Percentiles rank a stretch among this genome's conserved stretches.
phyloP scores from a whole-genome alignment of 2,888 invertebrate genomes.

The Pandemis heparana region DNA sequence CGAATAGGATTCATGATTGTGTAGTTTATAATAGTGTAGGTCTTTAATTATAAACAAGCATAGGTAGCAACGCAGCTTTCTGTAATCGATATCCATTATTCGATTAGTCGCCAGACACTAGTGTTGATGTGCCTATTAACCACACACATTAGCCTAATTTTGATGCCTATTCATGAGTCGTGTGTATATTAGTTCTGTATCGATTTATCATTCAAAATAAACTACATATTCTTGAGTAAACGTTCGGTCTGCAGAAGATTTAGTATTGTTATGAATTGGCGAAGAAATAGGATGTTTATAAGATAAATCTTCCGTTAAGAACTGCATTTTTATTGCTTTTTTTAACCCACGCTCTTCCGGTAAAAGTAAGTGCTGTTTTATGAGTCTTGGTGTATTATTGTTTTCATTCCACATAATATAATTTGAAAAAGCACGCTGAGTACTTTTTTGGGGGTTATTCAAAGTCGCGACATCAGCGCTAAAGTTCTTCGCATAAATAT shows the following conservation, averaged over 20 bases:
- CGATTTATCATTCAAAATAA: conserved; percentile 6
- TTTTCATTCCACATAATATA: too few relatives aligned
- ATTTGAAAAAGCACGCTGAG: too few relatives aligned
- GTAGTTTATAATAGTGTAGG: too few relatives aligned
- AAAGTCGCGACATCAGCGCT: too few relatives aligned
- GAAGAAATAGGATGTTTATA: background rate
- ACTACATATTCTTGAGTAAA: background rate
- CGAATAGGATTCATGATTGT: too few relatives aligned
- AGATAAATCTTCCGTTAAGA: background rate
- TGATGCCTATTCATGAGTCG: conserved; percentile 37
- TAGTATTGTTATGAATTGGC: background rate
- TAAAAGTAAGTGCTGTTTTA: background rate
- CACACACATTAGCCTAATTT: conserved; percentile 39
- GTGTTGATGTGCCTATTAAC: conserved; percentile 39
- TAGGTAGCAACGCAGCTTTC: background rate
- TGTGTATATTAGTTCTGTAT: conserved; percentile 1
- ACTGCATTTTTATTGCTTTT: background rate
- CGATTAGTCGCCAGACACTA: conserved; percentile 30
- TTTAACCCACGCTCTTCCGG: background rate
- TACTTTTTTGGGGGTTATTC: too few relatives aligned
- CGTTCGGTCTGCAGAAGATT: background rate
- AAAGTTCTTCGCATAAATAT: too few relatives aligned
- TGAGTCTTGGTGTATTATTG: too few relatives aligned
- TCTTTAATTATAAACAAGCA: background rate
- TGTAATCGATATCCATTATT: conserved; percentile 38